These are phyloP conservation scores for Momotus momota DNA, from an alignment of 2,797 vertebrate genomes.

Conservation along the genomic window DNA sequence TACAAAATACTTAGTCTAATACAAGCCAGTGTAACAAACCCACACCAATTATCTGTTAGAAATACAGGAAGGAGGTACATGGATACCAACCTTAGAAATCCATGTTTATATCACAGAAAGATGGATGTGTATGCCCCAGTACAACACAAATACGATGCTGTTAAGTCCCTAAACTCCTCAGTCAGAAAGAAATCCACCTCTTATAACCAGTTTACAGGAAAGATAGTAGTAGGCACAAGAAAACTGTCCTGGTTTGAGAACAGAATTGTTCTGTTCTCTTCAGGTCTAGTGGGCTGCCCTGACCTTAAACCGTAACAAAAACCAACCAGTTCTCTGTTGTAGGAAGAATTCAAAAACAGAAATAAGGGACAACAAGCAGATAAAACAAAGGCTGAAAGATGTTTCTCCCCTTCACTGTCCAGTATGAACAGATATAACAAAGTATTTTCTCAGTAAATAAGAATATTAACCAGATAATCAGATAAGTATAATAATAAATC, in stretches of 20 bases:
- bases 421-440: background rate
- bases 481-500: background rate
- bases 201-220: background rate
- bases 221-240: background rate
- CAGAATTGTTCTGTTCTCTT: too few species aligned
- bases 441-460: background rate
- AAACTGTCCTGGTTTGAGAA: background rate
- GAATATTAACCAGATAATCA: background rate
- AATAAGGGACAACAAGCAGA: background rate
- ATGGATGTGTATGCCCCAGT: accelerated
- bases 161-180: background rate
- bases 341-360: background rate
- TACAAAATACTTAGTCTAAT: background rate
- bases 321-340: background rate
- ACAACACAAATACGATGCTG: background rate
- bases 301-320: too few species aligned
- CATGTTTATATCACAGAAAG: background rate
- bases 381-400: background rate
- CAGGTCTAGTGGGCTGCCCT: too few species aligned
- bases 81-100: background rate
- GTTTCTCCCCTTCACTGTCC: background rate
- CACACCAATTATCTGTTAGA: background rate
- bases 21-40: background rate
- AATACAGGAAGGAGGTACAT: background rate
- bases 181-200: background rate